A percentile compares a stretch with the other conserved stretches of the same genome.
phyloP scores from a whole-genome alignment of 2,113 vertebrate species.

The Octodon degus region DNA sequence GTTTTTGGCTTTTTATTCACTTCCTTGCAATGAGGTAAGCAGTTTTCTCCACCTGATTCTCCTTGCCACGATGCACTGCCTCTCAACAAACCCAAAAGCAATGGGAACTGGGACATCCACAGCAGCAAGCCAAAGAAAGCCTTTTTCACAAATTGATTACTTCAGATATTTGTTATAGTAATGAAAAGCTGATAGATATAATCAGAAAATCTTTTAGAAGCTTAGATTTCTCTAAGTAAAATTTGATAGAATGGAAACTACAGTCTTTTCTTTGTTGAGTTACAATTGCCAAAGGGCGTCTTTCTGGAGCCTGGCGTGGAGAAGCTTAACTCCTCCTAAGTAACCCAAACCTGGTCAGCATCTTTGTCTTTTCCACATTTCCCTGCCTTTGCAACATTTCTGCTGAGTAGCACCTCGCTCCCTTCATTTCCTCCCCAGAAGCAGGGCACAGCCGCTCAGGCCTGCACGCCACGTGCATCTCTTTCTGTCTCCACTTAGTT shows the following conservation, averaged over 20 bases:
- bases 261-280: not conserved
- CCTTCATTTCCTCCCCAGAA: not conserved
- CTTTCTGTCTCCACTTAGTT: not conserved
- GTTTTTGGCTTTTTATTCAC: not conserved
- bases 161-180: not conserved
- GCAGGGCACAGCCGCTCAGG: not conserved
- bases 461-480: not conserved
- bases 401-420: not conserved
- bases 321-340: not conserved
- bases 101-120: not conserved
- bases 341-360: not conserved
- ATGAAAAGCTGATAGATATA: not conserved
- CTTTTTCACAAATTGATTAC: not conserved
- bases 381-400: not conserved
- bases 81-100: not conserved
- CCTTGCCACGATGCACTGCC: not conserved
- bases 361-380: not conserved
- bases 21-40: not conserved
- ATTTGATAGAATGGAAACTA: not conserved
- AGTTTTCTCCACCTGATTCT: not conserved
- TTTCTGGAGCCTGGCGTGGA: not conserved
- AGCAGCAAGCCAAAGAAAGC: not conserved
- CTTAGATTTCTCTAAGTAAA: not conserved
- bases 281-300: not conserved
- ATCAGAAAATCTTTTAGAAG: not conserved